These are phyloP conservation scores for Brassicogethes aeneus DNA, from an alignment of 2,888 invertebrate species.

Conservation along the genomic window DNA sequence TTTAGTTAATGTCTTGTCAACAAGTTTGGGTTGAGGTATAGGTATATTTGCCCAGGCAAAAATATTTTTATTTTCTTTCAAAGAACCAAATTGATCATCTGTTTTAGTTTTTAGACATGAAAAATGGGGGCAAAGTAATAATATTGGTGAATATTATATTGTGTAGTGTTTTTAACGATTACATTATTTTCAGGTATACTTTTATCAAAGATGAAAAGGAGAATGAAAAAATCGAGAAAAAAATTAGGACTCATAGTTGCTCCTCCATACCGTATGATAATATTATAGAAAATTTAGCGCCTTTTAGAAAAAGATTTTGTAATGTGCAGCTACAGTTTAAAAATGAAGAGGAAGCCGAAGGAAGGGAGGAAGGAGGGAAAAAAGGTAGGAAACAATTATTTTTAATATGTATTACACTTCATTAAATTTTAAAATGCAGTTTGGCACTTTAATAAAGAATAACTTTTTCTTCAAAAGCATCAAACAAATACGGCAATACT, in stretches of 20 bases:
- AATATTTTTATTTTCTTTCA: too few species aligned
- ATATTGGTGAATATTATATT: too few species aligned
- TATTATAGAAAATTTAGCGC: constrained; percentile 39
- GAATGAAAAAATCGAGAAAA: constrained; percentile 23
- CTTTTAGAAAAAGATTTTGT: constrained; percentile 39
- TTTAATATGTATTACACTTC: too few species aligned
- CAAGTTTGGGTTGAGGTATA: too few species aligned
- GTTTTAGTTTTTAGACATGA: too few species aligned
- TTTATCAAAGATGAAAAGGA: constrained; percentile 32
- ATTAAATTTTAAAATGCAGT: constrained; percentile 1
- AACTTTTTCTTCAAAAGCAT: too few species aligned
- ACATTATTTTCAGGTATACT: constrained; percentile 27
- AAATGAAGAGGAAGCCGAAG: constrained; percentile 25
- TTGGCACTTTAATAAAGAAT: constrained; percentile 4
- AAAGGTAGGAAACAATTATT: constrained; percentile 13
- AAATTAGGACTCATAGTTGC: constrained; percentile 38
- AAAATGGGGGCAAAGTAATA: too few species aligned
- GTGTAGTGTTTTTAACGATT: too few species aligned
- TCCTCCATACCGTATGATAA: constrained; percentile 39
- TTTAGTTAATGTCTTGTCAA: too few species aligned
- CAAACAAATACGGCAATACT: too few species aligned
- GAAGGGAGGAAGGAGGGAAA: constrained; percentile 13
- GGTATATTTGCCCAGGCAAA: too few species aligned
- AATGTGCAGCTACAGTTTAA: constrained; percentile 35
- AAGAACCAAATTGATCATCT: too few species aligned